Conservation (phyloP, 2,113 vertebrate species). For the Rhabdomys dilectus region DNA sequence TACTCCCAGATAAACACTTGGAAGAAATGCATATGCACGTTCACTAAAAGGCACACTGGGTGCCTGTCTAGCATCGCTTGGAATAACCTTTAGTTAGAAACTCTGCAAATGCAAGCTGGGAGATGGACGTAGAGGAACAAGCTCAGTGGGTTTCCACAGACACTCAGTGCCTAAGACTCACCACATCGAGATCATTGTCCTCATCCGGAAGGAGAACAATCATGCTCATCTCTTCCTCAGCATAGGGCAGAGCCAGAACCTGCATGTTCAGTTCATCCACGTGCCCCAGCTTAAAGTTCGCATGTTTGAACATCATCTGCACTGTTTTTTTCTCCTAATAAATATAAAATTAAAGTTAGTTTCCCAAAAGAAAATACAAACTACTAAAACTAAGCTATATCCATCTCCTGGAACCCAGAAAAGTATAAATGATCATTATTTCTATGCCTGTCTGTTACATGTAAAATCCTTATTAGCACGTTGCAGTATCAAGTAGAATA, state of each 20-base stretch:
- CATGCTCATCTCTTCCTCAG: conserved; percentile 92
- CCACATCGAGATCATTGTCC: conserved; percentile 88
- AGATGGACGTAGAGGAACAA: neutral
- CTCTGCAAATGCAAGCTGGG: neutral
- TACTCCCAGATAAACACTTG: neutral
- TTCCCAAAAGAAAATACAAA: neutral
- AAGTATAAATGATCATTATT: neutral
- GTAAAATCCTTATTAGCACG: neutral
- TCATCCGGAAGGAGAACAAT: conserved; percentile 91
- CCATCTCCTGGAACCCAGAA: neutral
- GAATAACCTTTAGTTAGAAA: neutral
- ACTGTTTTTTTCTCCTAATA: conserved; percentile 87
- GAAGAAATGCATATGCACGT: neutral
- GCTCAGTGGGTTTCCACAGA: neutral
- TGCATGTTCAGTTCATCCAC: conserved; percentile 86
- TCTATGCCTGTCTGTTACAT: neutral
- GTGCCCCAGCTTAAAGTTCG: conserved; percentile 82
- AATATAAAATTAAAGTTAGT: neutral
- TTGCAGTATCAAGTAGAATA: neutral
- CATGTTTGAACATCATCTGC: conserved; percentile 92
- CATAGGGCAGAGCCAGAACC: conserved; percentile 93
- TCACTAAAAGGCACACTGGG: neutral
- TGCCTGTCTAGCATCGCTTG: neutral
- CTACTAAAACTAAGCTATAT: neutral
- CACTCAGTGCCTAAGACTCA: conserved; percentile 75